Percentiles rank a stretch among this genome's conserved stretches.
Evolutionary conservation across 2,888 invertebrate species (phyloP).

Genomic region (Pachliopta kotzebuea): DNA sequence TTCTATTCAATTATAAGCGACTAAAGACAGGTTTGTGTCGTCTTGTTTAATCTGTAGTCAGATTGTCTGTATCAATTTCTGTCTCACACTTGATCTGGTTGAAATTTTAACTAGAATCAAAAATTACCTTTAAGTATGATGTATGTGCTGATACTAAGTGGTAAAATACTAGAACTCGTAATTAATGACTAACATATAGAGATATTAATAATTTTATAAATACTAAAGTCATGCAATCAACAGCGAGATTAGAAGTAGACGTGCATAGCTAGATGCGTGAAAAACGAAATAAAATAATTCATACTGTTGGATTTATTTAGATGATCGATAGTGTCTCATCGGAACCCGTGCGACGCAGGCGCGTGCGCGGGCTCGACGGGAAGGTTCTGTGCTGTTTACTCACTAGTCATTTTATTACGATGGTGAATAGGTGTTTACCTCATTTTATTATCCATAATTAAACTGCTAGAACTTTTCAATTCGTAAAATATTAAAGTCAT

Average conservation of each 20-base stretch:
- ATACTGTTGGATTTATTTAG: constrained; percentile 56
- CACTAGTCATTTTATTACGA: constrained; percentile 57
- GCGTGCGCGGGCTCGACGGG: constrained; percentile 45
- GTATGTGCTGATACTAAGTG: constrained; percentile 77
- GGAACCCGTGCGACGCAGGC: constrained; percentile 46
- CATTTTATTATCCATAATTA: constrained; percentile 61
- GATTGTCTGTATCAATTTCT: constrained; percentile 39
- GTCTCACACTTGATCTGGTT: constrained; percentile 75
- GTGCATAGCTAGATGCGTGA: constrained; percentile 80
- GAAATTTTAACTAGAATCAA: constrained; percentile 50
- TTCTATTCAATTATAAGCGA: constrained; percentile 53
- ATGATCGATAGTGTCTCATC: constrained; percentile 47
- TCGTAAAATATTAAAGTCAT: constrained; percentile 57
- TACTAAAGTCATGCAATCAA: constrained; percentile 73
- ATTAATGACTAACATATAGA: constrained; percentile 72
- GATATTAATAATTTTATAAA: constrained; percentile 52
- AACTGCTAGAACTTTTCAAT: constrained; percentile 71
- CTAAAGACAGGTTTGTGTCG: constrained; percentile 42
- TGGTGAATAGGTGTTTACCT: constrained; percentile 70
- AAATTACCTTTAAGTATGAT: constrained; percentile 71
- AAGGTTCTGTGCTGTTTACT: constrained; percentile 57
- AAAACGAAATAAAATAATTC: constrained; percentile 66
- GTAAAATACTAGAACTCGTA: constrained; percentile 61
- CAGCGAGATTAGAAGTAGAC: constrained; percentile 73
- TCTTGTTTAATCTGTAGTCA: constrained; percentile 27